Conservation (phyloP, 2,888 invertebrate genomes). For the Hemaris fuciformis region DNA sequence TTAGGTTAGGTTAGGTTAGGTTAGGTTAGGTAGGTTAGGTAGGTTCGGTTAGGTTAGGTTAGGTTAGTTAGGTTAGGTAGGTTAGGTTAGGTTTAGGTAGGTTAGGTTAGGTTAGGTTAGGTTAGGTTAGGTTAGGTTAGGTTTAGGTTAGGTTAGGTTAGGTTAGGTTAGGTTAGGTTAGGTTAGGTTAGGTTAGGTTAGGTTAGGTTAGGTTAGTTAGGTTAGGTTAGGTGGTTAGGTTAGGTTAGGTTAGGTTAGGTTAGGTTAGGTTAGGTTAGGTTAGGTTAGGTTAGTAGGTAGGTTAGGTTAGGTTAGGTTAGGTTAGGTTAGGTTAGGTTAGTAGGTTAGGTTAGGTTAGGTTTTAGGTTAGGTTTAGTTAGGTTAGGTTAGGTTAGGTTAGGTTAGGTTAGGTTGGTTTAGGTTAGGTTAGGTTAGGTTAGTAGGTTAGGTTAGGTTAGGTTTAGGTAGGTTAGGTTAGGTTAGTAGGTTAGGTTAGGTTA, state of each 20-base stretch:
- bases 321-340: slow-evolving; percentile 31
- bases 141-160: slow-evolving; percentile 33
- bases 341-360: too few relatives aligned
- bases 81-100: slow-evolving; percentile 31
- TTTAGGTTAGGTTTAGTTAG: slow-evolving; percentile 29
- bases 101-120: slow-evolving; percentile 29
- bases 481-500: too few relatives aligned
- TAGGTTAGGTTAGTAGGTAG: slow-evolving; percentile 21
- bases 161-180: slow-evolving; percentile 31
- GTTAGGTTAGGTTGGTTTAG: slow-evolving; percentile 31
- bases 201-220: slow-evolving; percentile 31
- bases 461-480: too few relatives aligned
- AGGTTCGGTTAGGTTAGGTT: slow-evolving; percentile 27
- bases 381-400: slow-evolving; percentile 29
- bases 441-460: too few relatives aligned
- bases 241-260: slow-evolving; percentile 30
- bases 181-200: slow-evolving; percentile 32
- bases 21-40: slow-evolving; percentile 29
- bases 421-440: slow-evolving; percentile 32
- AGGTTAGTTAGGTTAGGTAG: slow-evolving; percentile 27
- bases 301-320: slow-evolving; percentile 29
- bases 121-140: slow-evolving; percentile 23
- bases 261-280: slow-evolving; percentile 32
- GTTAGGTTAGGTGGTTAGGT: slow-evolving; percentile 35
- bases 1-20: slow-evolving; percentile 28